Base-by-base conservation (phyloP, 2,888 invertebrate genomes). In the Thyatira batis region DNA sequence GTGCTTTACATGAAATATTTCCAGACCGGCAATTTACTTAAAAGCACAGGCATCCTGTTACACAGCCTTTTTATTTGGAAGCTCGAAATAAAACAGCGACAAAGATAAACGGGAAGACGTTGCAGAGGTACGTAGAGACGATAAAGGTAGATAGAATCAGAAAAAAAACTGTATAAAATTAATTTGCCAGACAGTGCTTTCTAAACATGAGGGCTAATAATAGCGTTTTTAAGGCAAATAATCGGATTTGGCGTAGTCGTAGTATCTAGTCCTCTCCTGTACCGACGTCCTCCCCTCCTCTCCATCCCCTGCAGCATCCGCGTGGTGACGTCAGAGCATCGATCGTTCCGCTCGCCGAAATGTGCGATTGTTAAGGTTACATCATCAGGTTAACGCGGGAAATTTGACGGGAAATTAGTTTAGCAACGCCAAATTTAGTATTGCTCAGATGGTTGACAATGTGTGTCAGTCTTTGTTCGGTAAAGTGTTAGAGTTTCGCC, bases 251-350 rank as follows among this genome's bases (percentile, higher is more conserved):
- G 65, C 70, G 76, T 72, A 76, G 71, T 70, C 69, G 69, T 71
- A 68, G 64, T 70, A 67, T 20, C 57, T 63, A 67, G 60, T 60
- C 60, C 61, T 52, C 64, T 51, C 65, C 61, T 63, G 13, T 13
- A 8, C 2, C 27, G 27, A 28, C 67, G 61, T 63, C 60, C 66
- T 66, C 63, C 43, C 50, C 60, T 51, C 49, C 54, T 25, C 52
- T 62, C 77, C 60, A 62, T 48, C 69, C 74, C 67, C 71, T 17
- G 69, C 85, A 84, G 84, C 84, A 83, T 82, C 82, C 80, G 66
- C 61, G 67, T 69, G 54, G 79, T 89, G 89, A 90, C 90, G 90
- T 90, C 89, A 90, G 61, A 73, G 75, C 77, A 89, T 90, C 90
- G 91, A 91, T 90, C 90, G 84, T 72, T 75, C 74, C 75, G 39